Evolutionary conservation across 2,888 invertebrate genomes (phyloP).

Genomic region (Cryptosula pallasiana): DNA sequence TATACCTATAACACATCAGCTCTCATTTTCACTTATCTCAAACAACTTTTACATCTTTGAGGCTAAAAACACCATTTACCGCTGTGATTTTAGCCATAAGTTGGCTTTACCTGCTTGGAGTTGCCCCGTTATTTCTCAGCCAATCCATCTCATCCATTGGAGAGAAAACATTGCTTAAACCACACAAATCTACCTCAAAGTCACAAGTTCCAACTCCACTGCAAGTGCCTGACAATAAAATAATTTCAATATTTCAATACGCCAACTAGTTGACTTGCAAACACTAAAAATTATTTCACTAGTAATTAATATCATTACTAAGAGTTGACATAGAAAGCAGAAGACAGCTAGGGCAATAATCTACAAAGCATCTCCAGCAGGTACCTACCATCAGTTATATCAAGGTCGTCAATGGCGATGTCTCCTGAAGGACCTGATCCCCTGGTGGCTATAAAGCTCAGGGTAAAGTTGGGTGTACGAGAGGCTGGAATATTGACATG

Average conservation of each 20-base stretch:
- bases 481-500: slow-evolving; percentile 32
- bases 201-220: slow-evolving; percentile 36
- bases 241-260: too few species aligned
- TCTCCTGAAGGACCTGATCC: slow-evolving; percentile 37
- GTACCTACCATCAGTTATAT: slow-evolving; percentile 32
- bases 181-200: slow-evolving; percentile 33
- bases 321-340: not conserved
- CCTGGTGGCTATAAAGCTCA: slow-evolving; percentile 36
- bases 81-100: too few species aligned
- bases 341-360: too few species aligned
- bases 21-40: too few species aligned
- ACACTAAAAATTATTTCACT: too few species aligned
- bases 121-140: slow-evolving; percentile 35
- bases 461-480: slow-evolving; percentile 24
- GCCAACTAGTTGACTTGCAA: too few species aligned
- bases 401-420: slow-evolving; percentile 48
- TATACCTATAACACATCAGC: too few species aligned
- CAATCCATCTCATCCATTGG: slow-evolving; percentile 37
- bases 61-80: too few species aligned
- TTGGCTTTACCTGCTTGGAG: slow-evolving; percentile 31
- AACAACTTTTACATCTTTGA: too few species aligned
- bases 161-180: slow-evolving; percentile 35
- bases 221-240: slow-evolving; percentile 15
- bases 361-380: too few species aligned
- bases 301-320: too few species aligned